These are phyloP conservation scores for Micropterix aruncella DNA, from an alignment of 2,888 invertebrate species.

Conservation along the genomic window DNA sequence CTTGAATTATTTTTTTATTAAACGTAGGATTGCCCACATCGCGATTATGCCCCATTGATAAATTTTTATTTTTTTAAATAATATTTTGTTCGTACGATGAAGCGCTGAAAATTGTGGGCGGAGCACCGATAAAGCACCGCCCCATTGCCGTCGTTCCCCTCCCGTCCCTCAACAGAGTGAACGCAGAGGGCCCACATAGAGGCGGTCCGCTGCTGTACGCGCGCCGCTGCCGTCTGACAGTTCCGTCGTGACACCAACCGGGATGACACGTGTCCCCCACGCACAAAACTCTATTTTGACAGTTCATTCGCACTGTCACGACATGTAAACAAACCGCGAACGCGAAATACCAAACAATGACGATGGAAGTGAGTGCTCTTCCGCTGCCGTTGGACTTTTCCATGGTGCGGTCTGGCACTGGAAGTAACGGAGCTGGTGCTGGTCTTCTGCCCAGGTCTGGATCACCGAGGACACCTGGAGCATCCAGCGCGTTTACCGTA, in stretches of 20 bases:
- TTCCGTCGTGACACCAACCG: conserved; percentile 2
- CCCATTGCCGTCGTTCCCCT: too few species aligned
- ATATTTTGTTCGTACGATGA: too few species aligned
- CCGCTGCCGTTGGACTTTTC: conserved; percentile 56
- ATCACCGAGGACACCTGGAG: conserved; percentile 28
- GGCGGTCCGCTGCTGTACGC: too few species aligned
- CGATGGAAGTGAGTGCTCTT: conserved; percentile 47
- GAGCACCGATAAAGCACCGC: too few species aligned
- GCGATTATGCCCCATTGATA: too few species aligned
- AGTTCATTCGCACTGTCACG: neutral
- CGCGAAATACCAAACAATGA: conserved; percentile 17
- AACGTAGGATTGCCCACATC: too few species aligned
- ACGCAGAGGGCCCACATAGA: too few species aligned
- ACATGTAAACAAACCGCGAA: neutral
- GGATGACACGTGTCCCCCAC: neutral
- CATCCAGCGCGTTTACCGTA: conserved; percentile 47
- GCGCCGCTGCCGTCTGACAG: neutral
- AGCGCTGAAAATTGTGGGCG: too few species aligned
- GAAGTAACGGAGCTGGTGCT: conserved; percentile 17
- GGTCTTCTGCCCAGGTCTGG: conserved; percentile 22
- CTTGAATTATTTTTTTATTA: too few species aligned
- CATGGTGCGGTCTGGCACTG: conserved; percentile 31
- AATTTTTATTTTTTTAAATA: too few species aligned
- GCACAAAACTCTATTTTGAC: neutral
- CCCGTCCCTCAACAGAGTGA: too few species aligned